These are phyloP conservation scores for Euleptes europaea DNA, from an alignment of 2,113 vertebrate genomes.

Conservation along the genomic window DNA sequence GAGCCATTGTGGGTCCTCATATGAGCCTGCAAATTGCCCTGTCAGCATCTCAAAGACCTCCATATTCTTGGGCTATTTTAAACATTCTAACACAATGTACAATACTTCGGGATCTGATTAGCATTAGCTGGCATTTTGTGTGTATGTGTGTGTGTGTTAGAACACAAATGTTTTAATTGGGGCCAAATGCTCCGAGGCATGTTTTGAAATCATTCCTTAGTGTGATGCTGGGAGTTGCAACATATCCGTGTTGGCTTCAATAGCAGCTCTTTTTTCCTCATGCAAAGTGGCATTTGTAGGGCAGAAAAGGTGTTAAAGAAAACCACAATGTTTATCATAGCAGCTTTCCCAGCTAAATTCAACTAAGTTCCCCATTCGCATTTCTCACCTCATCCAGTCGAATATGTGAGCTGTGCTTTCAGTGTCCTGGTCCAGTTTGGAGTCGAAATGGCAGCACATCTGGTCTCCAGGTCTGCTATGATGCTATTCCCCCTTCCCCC, in stretches of 20 bases:
- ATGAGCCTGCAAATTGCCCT: neutral
- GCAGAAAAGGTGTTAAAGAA: conserved; percentile 21
- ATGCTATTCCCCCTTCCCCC: conserved; percentile 25
- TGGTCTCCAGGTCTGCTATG: conserved; percentile 45
- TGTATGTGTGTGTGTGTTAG: conserved; percentile 17
- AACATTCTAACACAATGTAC: neutral
- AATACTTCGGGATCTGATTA: conserved; percentile 1
- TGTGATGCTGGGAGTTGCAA: conserved; percentile 40
- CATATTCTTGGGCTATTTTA: neutral
- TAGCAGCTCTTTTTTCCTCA: conserved; percentile 17
- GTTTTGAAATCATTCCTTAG: conserved; percentile 40
- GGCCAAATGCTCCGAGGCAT: conserved; percentile 41
- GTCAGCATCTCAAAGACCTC: neutral
- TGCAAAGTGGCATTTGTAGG: conserved; percentile 27
- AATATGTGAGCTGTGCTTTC: conserved; percentile 43
- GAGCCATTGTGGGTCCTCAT: neutral
- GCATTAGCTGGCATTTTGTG: conserved; percentile 19
- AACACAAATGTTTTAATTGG: conserved; percentile 48
- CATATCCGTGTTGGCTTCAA: conserved; percentile 32
- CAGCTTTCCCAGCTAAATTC: conserved; percentile 3
- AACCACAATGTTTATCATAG: conserved; percentile 10
- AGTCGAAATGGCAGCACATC: conserved; percentile 34
- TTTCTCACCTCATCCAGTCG: conserved; percentile 25
- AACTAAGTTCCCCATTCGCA: conserved; percentile 29
- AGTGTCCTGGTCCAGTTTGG: neutral